Conservation (phyloP, 2,888 invertebrate species). For the Eupithecia centaureata region DNA sequence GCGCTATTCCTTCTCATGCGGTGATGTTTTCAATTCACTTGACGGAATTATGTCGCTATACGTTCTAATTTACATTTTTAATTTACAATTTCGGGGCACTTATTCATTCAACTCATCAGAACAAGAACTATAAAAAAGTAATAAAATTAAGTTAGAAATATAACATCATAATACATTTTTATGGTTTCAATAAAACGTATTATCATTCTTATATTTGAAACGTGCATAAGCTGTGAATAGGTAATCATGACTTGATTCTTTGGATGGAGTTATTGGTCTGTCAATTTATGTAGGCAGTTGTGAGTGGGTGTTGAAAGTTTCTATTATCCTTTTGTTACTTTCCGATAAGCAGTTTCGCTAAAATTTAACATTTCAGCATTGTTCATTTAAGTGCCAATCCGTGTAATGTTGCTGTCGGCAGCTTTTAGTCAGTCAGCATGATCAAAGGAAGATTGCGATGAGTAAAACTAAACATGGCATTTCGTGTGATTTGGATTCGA, state of each 20-base stretch:
- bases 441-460: slow-evolving; percentile 4
- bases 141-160: slow-evolving; percentile 31
- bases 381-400: slow-evolving; percentile 4
- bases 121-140: slow-evolving; percentile 32
- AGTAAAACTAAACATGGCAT: slow-evolving; percentile 2
- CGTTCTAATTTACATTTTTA: slow-evolving; percentile 52
- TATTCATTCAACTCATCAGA: slow-evolving; percentile 30
- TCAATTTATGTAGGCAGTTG: slow-evolving; percentile 37
- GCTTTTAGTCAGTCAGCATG: background rate
- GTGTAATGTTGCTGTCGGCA: background rate
- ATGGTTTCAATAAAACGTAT: slow-evolving; percentile 44
- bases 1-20: slow-evolving; percentile 54
- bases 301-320: slow-evolving; percentile 36
- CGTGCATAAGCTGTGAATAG: slow-evolving; percentile 48
- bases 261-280: slow-evolving; percentile 40
- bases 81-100: slow-evolving; percentile 37
- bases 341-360: slow-evolving; percentile 11
- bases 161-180: slow-evolving; percentile 31
- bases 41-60: slow-evolving; percentile 47
- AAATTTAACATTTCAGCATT: slow-evolving; percentile 10
- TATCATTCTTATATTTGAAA: slow-evolving; percentile 51
- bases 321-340: slow-evolving; percentile 39
- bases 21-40: slow-evolving; percentile 65
- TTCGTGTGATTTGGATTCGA: background rate
- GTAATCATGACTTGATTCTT: slow-evolving; percentile 45